Evolutionary conservation across 2,113 vertebrate species (phyloP).

Genomic region (Tragelaphus imberbis): DNA sequence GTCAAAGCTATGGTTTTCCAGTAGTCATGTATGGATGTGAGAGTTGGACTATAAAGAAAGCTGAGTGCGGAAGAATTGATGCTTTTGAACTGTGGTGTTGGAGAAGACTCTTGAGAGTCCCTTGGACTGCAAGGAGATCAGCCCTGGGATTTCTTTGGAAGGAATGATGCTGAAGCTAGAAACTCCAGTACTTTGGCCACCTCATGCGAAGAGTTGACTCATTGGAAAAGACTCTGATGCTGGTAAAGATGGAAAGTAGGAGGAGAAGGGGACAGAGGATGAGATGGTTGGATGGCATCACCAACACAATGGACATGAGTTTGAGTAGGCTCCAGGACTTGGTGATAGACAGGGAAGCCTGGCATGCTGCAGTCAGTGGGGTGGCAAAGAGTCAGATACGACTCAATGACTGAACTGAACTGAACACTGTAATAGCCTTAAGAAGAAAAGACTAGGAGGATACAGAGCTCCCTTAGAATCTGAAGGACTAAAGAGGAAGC

Average conservation of each 20-base stretch:
- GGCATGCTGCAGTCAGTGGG: background rate
- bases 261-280: background rate
- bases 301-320: background rate
- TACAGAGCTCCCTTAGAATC: background rate
- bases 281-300: background rate
- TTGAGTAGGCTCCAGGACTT: background rate
- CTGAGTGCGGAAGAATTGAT: accelerated
- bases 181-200: background rate
- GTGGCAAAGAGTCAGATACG: background rate
- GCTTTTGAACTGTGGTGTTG: background rate
- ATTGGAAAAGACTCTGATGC: background rate
- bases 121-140: background rate
- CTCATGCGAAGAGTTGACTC: background rate
- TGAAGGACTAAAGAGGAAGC: background rate
- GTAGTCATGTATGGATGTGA: background rate
- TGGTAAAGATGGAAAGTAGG: background rate
- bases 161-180: background rate
- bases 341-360: background rate
- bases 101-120: background rate
- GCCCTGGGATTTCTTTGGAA: background rate
- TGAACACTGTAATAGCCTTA: background rate
- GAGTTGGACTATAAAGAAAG: background rate
- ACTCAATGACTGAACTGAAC: background rate
- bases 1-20: background rate
- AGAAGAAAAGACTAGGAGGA: background rate